Percentiles rank a stretch among this genome's conserved stretches.
phyloP scores from a whole-genome alignment of 2,888 invertebrate species.

The Anarsia innoxiella region DNA sequence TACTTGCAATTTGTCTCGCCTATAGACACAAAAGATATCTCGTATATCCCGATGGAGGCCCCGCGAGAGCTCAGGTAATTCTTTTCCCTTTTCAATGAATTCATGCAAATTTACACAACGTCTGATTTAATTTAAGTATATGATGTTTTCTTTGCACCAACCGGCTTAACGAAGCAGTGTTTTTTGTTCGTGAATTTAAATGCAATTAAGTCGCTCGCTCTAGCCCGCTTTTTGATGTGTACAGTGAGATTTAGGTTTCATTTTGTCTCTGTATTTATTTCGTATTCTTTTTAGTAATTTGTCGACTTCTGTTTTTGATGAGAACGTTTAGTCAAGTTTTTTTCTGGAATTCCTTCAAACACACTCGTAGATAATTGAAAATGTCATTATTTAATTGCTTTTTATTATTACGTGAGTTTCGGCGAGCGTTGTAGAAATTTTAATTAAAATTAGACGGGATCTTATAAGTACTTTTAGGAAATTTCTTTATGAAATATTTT shows the following conservation, averaged over 20 bases:
- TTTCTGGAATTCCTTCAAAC: no score
- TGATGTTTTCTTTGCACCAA: constrained; percentile 64
- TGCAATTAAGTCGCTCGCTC: constrained; percentile 54
- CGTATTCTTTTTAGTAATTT: constrained; percentile 3
- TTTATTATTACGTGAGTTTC: no score
- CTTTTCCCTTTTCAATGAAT: constrained; percentile 28
- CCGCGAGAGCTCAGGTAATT: constrained; percentile 76
- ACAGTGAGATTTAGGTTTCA: constrained; percentile 5
- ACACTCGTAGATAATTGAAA: no score
- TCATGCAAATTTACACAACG: constrained; percentile 50
- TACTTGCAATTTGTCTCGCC: constrained; percentile 32
- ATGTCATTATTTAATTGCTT: background rate
- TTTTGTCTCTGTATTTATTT: constrained; percentile 7
- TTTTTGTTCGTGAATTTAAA: constrained; percentile 67
- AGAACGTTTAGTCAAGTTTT: no score
- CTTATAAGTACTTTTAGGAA: background rate
- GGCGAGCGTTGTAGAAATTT: background rate
- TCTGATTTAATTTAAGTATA: constrained; percentile 61
- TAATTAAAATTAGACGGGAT: background rate
- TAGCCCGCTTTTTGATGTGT: constrained; percentile 43
- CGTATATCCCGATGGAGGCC: constrained; percentile 75
- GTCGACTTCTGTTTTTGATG: no score
- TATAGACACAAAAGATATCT: constrained; percentile 69
- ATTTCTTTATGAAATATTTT: background rate
- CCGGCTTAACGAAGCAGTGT: constrained; percentile 63